Evolutionary conservation across 2,797 vertebrate genomes (phyloP).

Genomic region (Spatula clypeata): DNA sequence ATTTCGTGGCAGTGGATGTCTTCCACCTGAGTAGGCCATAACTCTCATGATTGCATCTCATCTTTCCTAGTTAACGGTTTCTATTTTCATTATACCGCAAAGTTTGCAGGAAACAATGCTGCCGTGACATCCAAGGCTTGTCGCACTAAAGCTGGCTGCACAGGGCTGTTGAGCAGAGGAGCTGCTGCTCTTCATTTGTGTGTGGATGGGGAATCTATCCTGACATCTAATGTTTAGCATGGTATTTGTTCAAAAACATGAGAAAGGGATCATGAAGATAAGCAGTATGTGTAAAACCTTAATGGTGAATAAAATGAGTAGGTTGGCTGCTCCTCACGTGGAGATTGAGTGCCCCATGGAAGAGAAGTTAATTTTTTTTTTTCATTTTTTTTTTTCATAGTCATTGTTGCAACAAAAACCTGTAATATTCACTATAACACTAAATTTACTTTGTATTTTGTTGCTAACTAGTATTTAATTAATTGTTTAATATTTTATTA

Average conservation of each 20-base stretch:
- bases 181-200: not conserved
- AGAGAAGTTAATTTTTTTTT: not conserved
- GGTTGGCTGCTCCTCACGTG: not conserved
- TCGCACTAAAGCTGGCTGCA: not conserved
- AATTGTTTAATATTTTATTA: not conserved
- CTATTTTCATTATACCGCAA: not conserved
- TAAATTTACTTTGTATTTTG: not conserved
- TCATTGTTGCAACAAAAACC: not conserved
- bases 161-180: not conserved
- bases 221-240: not conserved
- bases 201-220: not conserved
- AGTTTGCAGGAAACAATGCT: not conserved
- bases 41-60: not conserved
- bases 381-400: not conserved
- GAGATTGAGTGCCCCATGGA: not conserved
- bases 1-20: not conserved
- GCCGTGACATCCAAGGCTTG: not conserved
- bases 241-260: not conserved
- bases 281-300: not conserved
- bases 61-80: slow-evolving; percentile 12
- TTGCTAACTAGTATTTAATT: not conserved
- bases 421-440: not conserved
- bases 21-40: not conserved
- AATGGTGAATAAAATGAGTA: not conserved
- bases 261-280: not conserved